Evolutionary conservation across 2,113 vertebrate species (phyloP), one percentile per base, ranked within the genome.

Genomic region (Poicephalus meyeri): DNA sequence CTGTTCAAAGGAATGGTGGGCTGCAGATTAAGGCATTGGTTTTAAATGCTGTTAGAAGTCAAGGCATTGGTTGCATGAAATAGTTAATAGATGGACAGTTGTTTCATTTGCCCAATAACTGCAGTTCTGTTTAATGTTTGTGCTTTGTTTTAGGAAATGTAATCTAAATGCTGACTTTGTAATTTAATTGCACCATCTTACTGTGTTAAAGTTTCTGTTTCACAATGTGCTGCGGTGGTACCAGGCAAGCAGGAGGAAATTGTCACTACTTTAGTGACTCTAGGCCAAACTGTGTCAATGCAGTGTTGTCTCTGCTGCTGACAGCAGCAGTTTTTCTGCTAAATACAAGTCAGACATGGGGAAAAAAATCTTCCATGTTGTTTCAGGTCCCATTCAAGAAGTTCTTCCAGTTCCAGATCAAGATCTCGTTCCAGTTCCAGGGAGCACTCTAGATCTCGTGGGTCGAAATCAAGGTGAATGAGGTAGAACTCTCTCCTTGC

Each of bases 401-500:
- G 99, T 96, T 99, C 99, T 94, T 99, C 99, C 98, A 99, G 99
- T 94, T 99, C 99, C 98, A 98, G 99, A 96, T 99, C 99, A 97
- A 98, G 99, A 94, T 99, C 99, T 97, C 98, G 98, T 96, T 99
- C 99, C 91, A 99, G 97, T 95, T 99, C 98, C 97, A 98, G 98
- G 97, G 98, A 98, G 87, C 98, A 72, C 91, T 98, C 98, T 80
- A 98, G 98, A 94, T 98, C 98, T 97, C 98, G 98, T 94, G 98
- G 99, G 99, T 99, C 99, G 97, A 99, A 98, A 98, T 99, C 99
- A 98, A 99, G 99, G 99, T 99, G 99, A 99, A 99, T 99, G 98
- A 99, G 99, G 99, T 99, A 98, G 98, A 98, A 98, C 98, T 98
- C 98, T 98, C 98, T 99, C 98, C 96, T 97, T 96, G 97, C 99